phyloP scores from a whole-genome alignment of 1,140 invertebrate species.

The Trichonephila inaurata region DNA sequence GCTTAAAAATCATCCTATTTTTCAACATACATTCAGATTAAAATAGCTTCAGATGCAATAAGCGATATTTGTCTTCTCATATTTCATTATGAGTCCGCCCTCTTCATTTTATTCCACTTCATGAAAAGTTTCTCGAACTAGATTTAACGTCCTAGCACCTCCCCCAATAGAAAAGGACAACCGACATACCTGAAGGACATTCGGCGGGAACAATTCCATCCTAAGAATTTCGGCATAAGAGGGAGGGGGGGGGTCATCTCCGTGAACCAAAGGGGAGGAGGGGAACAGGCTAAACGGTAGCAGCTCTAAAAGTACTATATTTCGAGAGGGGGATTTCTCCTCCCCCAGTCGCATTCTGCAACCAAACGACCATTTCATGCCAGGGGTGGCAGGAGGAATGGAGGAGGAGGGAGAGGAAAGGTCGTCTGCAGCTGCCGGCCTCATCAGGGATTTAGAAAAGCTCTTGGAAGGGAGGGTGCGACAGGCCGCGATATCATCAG shows the following conservation, averaged over 20 bases:
- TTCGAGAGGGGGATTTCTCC: neutral
- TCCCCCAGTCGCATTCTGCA: neutral
- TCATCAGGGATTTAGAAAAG: slow-evolving; percentile 51
- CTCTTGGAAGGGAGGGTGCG: neutral
- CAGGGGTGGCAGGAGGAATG: neutral
- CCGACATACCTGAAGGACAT: neutral
- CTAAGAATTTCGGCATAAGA: neutral
- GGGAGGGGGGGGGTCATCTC: neutral
- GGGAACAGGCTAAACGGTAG: neutral
- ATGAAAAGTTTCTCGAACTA: neutral
- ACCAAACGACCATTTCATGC: slow-evolving; percentile 57
- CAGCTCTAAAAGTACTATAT: neutral
- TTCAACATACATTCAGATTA: too few relatives aligned
- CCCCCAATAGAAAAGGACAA: neutral
- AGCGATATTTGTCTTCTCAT: too few relatives aligned
- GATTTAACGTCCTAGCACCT: neutral
- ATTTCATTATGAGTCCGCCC: neutral
- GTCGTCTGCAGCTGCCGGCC: slow-evolving; percentile 42
- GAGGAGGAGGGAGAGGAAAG: neutral
- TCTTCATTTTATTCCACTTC: neutral
- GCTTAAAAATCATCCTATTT: too few relatives aligned
- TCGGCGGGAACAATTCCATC: neutral
- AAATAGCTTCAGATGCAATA: too few relatives aligned
- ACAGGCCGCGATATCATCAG: neutral
- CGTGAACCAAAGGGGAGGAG: neutral